Evolutionary conservation across 2,797 vertebrate genomes (phyloP).

Genomic region (Mormyrops attenuatus): DNA sequence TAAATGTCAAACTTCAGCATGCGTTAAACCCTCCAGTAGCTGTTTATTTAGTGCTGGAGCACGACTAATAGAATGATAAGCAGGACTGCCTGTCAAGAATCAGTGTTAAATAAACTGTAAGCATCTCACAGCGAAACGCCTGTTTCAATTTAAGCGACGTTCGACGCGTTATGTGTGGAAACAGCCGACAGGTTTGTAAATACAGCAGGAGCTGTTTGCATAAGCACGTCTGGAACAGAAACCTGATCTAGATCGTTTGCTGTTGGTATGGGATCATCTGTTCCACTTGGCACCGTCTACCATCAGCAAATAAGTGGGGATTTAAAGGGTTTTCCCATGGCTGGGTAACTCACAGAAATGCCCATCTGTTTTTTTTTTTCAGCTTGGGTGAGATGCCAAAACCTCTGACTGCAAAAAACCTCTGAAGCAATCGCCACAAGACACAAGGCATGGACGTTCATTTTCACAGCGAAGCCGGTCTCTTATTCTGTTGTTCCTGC

Average conservation of each 20-base stretch:
- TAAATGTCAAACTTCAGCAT: neutral
- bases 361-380: neutral
- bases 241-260: conserved; percentile 41
- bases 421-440: neutral
- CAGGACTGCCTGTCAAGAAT: conserved; percentile 10
- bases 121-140: neutral
- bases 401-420: neutral
- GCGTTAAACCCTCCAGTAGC: neutral
- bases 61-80: neutral
- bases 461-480: neutral
- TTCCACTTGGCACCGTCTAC: conserved; percentile 40
- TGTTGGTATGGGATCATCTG: conserved; percentile 38
- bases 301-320: conserved; percentile 11
- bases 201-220: conserved; percentile 35
- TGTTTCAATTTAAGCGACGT: neutral
- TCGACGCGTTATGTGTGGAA: neutral
- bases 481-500: neutral
- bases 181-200: conserved; percentile 38
- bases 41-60: neutral
- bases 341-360: conserved; percentile 3
- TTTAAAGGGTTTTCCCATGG: conserved; percentile 13
- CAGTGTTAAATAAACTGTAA: neutral
- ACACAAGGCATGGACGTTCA: neutral
- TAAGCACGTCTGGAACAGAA: conserved; percentile 37
- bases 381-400: neutral